Percentiles rank a stretch among this genome's conserved stretches.
Evolutionary conservation across 2,888 invertebrate genomes (phyloP).

Genomic region (Drosophila parthenogenetica): DNA sequence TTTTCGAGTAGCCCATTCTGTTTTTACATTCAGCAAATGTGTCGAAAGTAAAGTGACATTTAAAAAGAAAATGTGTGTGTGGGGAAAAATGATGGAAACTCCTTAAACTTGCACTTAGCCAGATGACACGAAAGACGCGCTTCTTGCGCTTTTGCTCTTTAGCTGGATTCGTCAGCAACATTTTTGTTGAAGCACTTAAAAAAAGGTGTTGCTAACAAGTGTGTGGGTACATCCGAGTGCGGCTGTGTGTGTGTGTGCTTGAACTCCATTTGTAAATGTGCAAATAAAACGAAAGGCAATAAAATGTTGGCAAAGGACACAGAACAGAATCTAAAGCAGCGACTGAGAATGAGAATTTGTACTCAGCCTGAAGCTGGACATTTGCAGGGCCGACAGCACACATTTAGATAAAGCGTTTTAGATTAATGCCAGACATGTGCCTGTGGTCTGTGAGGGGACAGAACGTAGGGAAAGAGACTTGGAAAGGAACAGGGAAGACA

Average conservation of each 20-base stretch:
- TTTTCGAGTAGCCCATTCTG: background rate
- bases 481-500: background rate
- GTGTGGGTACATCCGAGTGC: background rate
- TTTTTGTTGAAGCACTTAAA: slow-evolving; percentile 39
- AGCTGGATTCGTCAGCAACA: slow-evolving; percentile 22
- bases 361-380: slow-evolving; percentile 28
- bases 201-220: slow-evolving; percentile 63
- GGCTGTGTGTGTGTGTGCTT: slow-evolving; percentile 18
- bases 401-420: slow-evolving; percentile 80
- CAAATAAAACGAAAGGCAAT: slow-evolving; percentile 77
- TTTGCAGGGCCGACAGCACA: slow-evolving; percentile 39
- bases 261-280: slow-evolving; percentile 74
- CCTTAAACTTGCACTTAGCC: slow-evolving; percentile 69
- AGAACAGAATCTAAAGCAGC: too few species aligned
- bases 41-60: slow-evolving; percentile 22
- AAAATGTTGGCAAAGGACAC: slow-evolving; percentile 50
- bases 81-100: slow-evolving; percentile 3
- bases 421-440: slow-evolving; percentile 66
- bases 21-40: background rate
- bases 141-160: slow-evolving; percentile 23
- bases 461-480: too few species aligned
- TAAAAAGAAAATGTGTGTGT: background rate
- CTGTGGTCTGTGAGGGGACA: background rate
- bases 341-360: background rate
- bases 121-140: slow-evolving; percentile 52